Evolutionary conservation across 53 echinoderm and acorn worm species (phyloP), one percentile per base, ranked within the genome.

Genomic region (Echinometra lucunter): DNA sequence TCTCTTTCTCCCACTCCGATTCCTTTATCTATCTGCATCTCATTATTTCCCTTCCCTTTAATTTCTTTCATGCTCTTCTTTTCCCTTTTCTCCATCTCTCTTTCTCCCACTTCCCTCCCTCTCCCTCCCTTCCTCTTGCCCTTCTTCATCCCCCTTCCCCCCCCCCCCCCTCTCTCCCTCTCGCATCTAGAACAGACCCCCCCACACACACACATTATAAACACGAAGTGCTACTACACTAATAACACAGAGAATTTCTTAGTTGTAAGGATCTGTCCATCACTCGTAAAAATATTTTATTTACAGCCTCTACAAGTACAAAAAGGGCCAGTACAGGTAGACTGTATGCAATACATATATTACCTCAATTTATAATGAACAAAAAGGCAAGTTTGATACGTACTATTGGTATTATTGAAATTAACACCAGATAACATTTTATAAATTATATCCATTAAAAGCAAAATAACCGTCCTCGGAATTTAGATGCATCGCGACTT

Each of bases 211-310:
- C 53, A 53, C 5, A n/a, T n/a, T n/a, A n/a, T n/a, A n/a, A n/a
- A n/a, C n/a, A n/a, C n/a, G n/a, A n/a, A n/a, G n/a, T n/a, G n/a
- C n/a, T n/a, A n/a, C n/a, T n/a, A n/a, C n/a, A 27, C 38, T 45
- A 32, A 40, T 44, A 72, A 70, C 42, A 56, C 38, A 60, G 40
- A 58, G 0, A 45, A 92, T 34, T 10, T 44, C 3, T 9, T n/a
- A 6, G 15, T n/a, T 56, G 45, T 88, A 55, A 92, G 56, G 56
- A 92, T 92, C 49, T 49, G 92, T 69, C 72, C 67, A 92, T 93
- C 93, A 93, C 93, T 93, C 93, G 93, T 93, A 93, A 93, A 93
- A 93, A 93, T 93, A 93, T 53, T 93, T 93, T 93, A 93, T 93
- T 93, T 93, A 93, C 93, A 93, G 93, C 93, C 81, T 93, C 93